Evolutionary conservation across 2,113 vertebrate genomes (phyloP).

Genomic region (Emydocephalus ijimae): DNA sequence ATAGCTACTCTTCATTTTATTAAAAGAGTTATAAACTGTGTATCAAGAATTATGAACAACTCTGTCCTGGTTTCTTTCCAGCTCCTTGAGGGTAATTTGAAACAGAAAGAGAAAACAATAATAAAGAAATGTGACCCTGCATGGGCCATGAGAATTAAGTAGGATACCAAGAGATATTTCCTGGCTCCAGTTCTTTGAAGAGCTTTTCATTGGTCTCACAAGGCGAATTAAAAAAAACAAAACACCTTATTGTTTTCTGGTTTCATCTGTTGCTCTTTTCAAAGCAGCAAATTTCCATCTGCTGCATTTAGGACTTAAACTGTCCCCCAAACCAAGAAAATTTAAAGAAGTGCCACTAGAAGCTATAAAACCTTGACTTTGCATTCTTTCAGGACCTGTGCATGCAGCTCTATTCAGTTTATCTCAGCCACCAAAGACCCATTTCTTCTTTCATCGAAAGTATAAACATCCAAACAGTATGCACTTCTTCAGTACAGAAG

Average conservation of each 20-base stretch:
- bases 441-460: slow-evolving; percentile 5
- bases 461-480: not conserved
- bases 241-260: slow-evolving; percentile 4
- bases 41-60: slow-evolving; percentile 36
- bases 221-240: slow-evolving; percentile 1
- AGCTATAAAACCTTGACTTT: slow-evolving; percentile 10
- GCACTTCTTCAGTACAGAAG: not conserved
- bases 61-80: not conserved
- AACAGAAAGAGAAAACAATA: slow-evolving; percentile 14
- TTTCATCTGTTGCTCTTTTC: slow-evolving; percentile 34
- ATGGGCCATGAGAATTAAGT: not conserved
- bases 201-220: not conserved
- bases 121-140: slow-evolving; percentile 16
- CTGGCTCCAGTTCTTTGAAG: slow-evolving; percentile 14
- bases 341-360: not conserved
- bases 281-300: slow-evolving; percentile 1
- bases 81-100: slow-evolving; percentile 19
- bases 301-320: slow-evolving; percentile 7
- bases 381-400: not conserved
- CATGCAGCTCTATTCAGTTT: slow-evolving; percentile 2
- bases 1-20: not conserved
- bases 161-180: not conserved
- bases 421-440: not conserved
- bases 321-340: slow-evolving; percentile 22
- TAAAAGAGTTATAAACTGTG: slow-evolving; percentile 28